phyloP scores from a whole-genome alignment of 2,888 invertebrate species.

The Apoda limacodes region DNA sequence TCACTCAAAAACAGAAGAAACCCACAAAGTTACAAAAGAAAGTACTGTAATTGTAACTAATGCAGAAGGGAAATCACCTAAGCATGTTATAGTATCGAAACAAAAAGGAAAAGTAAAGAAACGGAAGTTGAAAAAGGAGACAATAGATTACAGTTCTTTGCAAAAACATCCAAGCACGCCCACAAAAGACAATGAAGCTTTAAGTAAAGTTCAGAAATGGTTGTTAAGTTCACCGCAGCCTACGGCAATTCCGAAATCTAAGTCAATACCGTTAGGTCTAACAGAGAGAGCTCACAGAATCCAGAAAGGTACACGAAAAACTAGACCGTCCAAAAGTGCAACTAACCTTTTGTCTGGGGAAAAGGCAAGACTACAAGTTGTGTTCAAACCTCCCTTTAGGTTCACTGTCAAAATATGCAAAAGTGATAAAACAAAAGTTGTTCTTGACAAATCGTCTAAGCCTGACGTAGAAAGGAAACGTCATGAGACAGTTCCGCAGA shows the following conservation, averaged over 20 bases:
- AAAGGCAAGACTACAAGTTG: constrained; percentile 84
- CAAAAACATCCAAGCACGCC: constrained; percentile 71
- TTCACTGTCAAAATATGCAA: constrained; percentile 84
- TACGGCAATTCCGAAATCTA: constrained; percentile 79
- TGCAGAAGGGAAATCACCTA: constrained; percentile 67
- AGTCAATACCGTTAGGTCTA: constrained; percentile 84
- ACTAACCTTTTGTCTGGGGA: constrained; percentile 75
- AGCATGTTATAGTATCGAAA: constrained; percentile 62
- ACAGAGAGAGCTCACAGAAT: constrained; percentile 60
- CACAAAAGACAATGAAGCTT: constrained; percentile 67
- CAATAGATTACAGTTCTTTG: constrained; percentile 81
- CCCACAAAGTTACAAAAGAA: constrained; percentile 50
- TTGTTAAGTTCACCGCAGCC: constrained; percentile 78
- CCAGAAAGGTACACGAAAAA: constrained; percentile 65
- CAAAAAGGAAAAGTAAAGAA: constrained; percentile 60
- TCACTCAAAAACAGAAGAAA: constrained; percentile 44
- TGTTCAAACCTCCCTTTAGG: constrained; percentile 89
- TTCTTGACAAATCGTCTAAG: constrained; percentile 68
- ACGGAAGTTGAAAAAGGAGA: constrained; percentile 76
- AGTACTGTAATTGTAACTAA: constrained; percentile 52
- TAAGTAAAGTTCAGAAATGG: constrained; percentile 89
- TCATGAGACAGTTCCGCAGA: constrained; percentile 33
- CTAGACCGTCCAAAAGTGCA: constrained; percentile 75
- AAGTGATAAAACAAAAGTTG: constrained; percentile 75
- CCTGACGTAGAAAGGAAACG: constrained; percentile 57